Conservation (phyloP, 30 jellyfish, hydroid and myxozoan genomes). For the Chrysaora quinquecirrha region DNA sequence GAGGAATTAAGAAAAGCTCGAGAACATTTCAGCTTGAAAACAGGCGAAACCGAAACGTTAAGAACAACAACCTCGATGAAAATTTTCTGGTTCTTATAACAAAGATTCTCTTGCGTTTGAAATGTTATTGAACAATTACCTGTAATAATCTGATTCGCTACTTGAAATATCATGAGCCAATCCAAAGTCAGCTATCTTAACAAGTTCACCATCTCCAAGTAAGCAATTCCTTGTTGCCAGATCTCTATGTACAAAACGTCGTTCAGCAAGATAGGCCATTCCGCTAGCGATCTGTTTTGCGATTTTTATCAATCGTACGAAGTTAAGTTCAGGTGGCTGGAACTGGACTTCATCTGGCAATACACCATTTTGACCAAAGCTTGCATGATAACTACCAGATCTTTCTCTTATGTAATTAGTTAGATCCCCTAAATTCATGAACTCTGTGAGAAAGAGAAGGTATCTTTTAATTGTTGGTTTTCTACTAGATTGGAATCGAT, state of each 20-base stretch:
- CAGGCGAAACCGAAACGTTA: no score
- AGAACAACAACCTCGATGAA: no score
- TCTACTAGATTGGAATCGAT: no score
- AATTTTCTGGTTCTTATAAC: no score
- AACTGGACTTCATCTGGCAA: constrained; percentile 79
- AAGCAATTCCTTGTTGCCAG: constrained; percentile 83
- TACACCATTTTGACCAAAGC: constrained; percentile 69
- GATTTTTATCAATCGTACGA: constrained; percentile 41
- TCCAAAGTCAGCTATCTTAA: constrained; percentile 85
- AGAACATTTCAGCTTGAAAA: no score
- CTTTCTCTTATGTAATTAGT: constrained; percentile 60
- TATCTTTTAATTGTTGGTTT: no score
- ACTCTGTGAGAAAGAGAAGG: constrained; percentile 44
- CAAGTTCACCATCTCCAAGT: constrained; percentile 42
- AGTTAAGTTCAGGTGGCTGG: constrained; percentile 74
- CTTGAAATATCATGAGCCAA: constrained; percentile 84
- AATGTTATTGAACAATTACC: no score
- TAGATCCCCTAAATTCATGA: constrained; percentile 82
- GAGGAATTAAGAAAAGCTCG: no score
- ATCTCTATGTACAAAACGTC: constrained; percentile 78
- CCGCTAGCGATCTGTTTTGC: constrained; percentile 82
- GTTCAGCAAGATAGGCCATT: constrained; percentile 73
- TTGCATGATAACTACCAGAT: constrained; percentile 90
- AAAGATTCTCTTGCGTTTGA: no score
- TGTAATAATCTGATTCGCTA: constrained; percentile 74